A percentile compares a stretch with the other conserved stretches of the same genome.
Conservation (phyloP, 1,140 invertebrate genomes). For the Brachionus koreanus region DNA sequence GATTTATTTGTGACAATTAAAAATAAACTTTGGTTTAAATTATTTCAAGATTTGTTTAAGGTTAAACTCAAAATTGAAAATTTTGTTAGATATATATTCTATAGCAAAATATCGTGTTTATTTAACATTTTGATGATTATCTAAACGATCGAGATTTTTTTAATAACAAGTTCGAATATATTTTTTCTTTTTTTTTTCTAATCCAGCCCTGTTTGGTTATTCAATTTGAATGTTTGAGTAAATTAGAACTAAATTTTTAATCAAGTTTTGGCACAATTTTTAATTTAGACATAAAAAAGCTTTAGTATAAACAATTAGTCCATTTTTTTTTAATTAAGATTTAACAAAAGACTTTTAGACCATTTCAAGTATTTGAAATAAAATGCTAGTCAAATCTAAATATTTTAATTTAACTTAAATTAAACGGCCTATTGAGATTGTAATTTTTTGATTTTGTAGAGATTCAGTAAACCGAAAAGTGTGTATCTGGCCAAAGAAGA, state of each 20-base stretch:
- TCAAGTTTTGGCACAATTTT: not conserved
- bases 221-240: not conserved
- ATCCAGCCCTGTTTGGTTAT: not conserved
- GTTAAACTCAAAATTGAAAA: conserved; percentile 3
- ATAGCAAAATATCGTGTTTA: not conserved
- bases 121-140: conserved; percentile 27
- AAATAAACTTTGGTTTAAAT: not conserved
- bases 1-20: conserved; percentile 20
- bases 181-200: not conserved
- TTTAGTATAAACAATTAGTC: not conserved
- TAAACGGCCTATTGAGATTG: not conserved
- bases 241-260: not conserved
- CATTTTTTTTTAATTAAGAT: not conserved
- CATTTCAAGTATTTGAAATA: conserved; percentile 25
- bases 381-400: conserved; percentile 22
- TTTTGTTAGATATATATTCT: not conserved
- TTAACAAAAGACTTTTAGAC: conserved; percentile 24
- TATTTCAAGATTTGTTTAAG: conserved; percentile 25
- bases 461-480: not conserved
- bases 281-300: not conserved
- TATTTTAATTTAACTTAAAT: conserved; percentile 22
- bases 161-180: not conserved
- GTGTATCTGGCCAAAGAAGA: not conserved
- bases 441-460: conserved; percentile 15
- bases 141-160: not conserved